These are phyloP conservation scores for Ennomos fuscantarius DNA, from an alignment of 2,888 invertebrate species.

Conservation along the genomic window DNA sequence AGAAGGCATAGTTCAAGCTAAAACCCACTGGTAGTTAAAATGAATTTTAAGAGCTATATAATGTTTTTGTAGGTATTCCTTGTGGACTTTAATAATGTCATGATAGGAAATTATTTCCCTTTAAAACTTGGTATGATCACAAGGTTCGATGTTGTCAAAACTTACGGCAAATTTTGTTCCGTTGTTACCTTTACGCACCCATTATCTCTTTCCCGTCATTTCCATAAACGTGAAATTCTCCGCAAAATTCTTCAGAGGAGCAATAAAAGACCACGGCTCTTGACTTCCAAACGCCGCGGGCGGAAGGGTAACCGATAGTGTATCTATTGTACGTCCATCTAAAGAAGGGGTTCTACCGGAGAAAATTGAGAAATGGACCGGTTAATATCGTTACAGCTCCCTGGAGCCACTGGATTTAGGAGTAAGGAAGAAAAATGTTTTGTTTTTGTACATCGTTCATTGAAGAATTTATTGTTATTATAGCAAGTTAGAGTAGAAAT, in stretches of 20 bases:
- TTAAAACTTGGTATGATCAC: too few relatives aligned
- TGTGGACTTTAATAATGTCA: too few relatives aligned
- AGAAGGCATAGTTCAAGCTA: too few relatives aligned
- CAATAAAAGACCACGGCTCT: constrained; percentile 72
- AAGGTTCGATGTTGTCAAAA: too few relatives aligned
- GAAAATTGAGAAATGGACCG: constrained; percentile 85
- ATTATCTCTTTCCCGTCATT: constrained; percentile 26
- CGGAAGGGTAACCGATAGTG: constrained; percentile 70
- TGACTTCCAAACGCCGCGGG: constrained; percentile 66
- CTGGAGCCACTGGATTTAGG: constrained; percentile 68
- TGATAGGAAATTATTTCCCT: too few relatives aligned
- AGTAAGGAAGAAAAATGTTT: constrained; percentile 77
- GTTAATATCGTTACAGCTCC: constrained; percentile 81
- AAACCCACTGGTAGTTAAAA: too few relatives aligned
- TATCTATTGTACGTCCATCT: constrained; percentile 72
- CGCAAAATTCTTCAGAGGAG: constrained; percentile 62
- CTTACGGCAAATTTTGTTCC: background rate
- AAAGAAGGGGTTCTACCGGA: constrained; percentile 66
- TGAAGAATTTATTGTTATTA: constrained; percentile 49
- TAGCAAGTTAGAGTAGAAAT: constrained; percentile 8
- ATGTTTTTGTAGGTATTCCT: too few relatives aligned
- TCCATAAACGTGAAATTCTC: constrained; percentile 48
- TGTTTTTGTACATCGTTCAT: constrained; percentile 60
- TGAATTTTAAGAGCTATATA: too few relatives aligned
- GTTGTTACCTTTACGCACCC: constrained; percentile 4